Evolutionary conservation across 1,140 invertebrate species (phyloP).

Genomic region (Drosophila oshimai): DNA sequence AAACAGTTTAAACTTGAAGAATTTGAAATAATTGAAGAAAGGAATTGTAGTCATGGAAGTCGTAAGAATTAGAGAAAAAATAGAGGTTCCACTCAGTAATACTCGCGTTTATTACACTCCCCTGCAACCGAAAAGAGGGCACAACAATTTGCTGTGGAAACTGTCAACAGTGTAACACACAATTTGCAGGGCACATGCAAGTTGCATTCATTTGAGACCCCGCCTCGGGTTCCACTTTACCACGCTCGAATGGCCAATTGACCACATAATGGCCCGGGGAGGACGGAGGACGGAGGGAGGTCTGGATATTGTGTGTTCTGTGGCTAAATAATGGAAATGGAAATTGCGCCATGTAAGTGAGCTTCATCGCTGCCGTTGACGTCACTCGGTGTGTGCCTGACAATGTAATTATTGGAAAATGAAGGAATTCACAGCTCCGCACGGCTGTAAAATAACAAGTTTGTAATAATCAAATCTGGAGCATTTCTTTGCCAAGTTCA

Average conservation of each 20-base stretch:
- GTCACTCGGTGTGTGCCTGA: conserved; percentile 6
- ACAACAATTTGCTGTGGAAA: conserved; percentile 9
- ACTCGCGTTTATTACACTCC: neutral
- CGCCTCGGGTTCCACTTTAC: conserved; percentile 5
- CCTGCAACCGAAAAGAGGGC: neutral
- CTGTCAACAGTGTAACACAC: conserved; percentile 28
- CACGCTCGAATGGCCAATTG: conserved; percentile 35
- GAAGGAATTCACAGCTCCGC: conserved; percentile 20
- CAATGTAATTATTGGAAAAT: conserved; percentile 14
- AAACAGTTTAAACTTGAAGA: too few relatives aligned
- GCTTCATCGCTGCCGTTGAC: conserved; percentile 25
- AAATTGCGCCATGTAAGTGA: conserved; percentile 24
- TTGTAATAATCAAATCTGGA: neutral
- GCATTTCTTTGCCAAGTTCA: neutral
- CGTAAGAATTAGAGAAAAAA: too few relatives aligned
- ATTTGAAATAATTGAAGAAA: too few relatives aligned
- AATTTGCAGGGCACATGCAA: conserved; percentile 26
- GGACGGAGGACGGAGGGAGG: too few relatives aligned
- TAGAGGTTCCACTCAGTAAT: neutral
- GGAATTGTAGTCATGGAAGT: too few relatives aligned
- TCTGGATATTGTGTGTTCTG: neutral
- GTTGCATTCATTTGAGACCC: conserved; percentile 17
- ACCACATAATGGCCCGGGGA: conserved; percentile 1
- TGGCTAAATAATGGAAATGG: conserved; percentile 5
- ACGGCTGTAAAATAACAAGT: neutral